Evolutionary conservation across 2,113 vertebrate species (phyloP).

Genomic region (Oenanthe oenanthe): DNA sequence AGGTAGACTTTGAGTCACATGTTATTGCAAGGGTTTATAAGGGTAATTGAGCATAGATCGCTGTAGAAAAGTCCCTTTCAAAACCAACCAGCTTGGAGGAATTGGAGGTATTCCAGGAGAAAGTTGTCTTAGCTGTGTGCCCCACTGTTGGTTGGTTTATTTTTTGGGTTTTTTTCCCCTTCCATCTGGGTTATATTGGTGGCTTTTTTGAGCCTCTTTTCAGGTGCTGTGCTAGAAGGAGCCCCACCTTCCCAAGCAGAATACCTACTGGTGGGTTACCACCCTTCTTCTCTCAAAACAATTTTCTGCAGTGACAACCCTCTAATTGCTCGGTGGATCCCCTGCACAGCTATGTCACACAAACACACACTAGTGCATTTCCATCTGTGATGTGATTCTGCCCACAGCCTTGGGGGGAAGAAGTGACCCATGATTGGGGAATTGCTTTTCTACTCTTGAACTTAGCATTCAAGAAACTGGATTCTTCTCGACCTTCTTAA

Average conservation of each 20-base stretch:
- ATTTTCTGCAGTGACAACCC: background rate
- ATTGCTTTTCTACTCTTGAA: background rate
- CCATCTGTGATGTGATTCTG: background rate
- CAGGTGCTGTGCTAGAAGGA: background rate
- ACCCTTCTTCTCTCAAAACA: background rate
- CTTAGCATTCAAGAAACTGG: background rate
- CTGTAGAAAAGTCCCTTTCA: slow-evolving; percentile 15
- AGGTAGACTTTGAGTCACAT: slow-evolving; percentile 54
- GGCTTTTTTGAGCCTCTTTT: background rate
- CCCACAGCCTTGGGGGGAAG: background rate
- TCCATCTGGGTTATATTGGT: background rate
- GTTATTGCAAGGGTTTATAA: slow-evolving; percentile 29
- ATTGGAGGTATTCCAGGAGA: background rate
- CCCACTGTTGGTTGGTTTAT: background rate
- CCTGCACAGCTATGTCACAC: background rate
- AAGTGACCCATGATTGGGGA: background rate
- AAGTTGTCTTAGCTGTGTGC: background rate
- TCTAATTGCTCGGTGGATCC: background rate
- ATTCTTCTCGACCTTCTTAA: background rate
- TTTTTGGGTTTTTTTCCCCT: background rate
- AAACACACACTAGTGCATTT: rapidly evolving
- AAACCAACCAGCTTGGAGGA: background rate
- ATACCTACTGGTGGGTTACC: background rate
- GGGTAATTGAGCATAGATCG: slow-evolving; percentile 14
- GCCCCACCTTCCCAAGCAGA: background rate